Conservation (phyloP, 1,140 invertebrate species). For the Drosophila nebulosa region DNA sequence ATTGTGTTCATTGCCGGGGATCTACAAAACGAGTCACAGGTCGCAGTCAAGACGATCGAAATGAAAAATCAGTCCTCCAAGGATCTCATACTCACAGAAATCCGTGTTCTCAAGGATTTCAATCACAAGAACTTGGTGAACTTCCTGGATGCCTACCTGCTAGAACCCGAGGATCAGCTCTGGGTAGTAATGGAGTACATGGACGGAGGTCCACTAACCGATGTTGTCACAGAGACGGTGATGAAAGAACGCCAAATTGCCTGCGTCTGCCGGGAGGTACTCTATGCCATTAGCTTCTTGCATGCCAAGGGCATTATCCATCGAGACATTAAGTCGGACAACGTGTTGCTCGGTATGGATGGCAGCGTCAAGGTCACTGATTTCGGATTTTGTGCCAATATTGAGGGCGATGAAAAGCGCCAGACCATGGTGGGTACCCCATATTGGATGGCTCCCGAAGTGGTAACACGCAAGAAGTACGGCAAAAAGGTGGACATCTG, state of each 20-base stretch:
- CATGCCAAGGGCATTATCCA: conserved; percentile 96
- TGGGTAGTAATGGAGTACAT: conserved; percentile 98
- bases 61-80: conserved; percentile 96
- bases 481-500: conserved; percentile 97
- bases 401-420: conserved; percentile 94
- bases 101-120: conserved; percentile 95
- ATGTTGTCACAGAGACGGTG: conserved; percentile 98
- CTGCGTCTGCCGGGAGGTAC: conserved; percentile 94
- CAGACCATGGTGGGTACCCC: conserved; percentile 98
- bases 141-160: conserved; percentile 94
- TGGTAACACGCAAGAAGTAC: conserved; percentile 91
- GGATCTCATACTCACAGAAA: conserved; percentile 97
- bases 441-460: conserved; percentile 94
- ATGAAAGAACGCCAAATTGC: conserved; percentile 99
- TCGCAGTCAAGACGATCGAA: conserved; percentile 98
- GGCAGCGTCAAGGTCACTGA: conserved; percentile 98
- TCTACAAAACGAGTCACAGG: conserved; percentile 87
- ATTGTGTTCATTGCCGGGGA: conserved; percentile 96
- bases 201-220: conserved; percentile 97
- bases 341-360: conserved; percentile 97
- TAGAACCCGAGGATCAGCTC: conserved; percentile 92
- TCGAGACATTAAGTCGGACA: conserved; percentile 97
- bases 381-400: conserved; percentile 98
- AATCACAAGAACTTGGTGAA: conserved; percentile 98
- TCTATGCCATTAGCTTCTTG: conserved; percentile 95